Evolutionary conservation across 2,888 invertebrate genomes (phyloP), one percentile per base, ranked within the genome.

Genomic region (Zootermopsis nevadensis): DNA sequence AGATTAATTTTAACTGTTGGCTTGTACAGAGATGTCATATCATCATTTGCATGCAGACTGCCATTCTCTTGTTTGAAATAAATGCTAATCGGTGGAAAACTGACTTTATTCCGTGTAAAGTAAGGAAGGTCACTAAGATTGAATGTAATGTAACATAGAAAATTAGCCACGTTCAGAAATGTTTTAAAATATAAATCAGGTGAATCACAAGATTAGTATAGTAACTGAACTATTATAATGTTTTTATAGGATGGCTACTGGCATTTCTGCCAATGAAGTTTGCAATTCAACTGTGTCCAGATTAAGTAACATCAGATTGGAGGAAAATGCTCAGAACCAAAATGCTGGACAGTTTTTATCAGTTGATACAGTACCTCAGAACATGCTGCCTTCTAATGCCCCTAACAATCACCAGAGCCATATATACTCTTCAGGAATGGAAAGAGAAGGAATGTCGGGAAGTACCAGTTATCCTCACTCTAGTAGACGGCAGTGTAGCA

Each of bases 341-440:
- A 79, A 60, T 79, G 31, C 53, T 19, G 82, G 38, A n/a, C 33
- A 48, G n/a, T 31, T 60, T 2, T 12, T 76, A 30, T 30, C 74
- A 24, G 12, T 76, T 60, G 84, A 84, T 35, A 77, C 76, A 27
- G 79, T 79, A n/a, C 91, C 91, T 33, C 91, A 91, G 87, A 91
- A 91, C 85, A 91, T 91, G 91, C 88, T 91, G 84, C 91, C 91
- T 0, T 90, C 91, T 22, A 91, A 91, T 81, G 82, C 77, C 22
- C 82, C 80, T 1, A 84, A 76, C 48, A 85, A 81, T 53, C 80
- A 77, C 33, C 85, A 84, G 42, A 81, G 33, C 33, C 82, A 83
- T 38, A 60, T 79, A 2, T 74, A 82, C 53, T 27, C 83, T 35
- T 31, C 80, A 27, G 79, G 74, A 6, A 22, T 60, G 27, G 79